Conservation (phyloP, 2,888 invertebrate genomes). For the Acanthosepion esculentum region DNA sequence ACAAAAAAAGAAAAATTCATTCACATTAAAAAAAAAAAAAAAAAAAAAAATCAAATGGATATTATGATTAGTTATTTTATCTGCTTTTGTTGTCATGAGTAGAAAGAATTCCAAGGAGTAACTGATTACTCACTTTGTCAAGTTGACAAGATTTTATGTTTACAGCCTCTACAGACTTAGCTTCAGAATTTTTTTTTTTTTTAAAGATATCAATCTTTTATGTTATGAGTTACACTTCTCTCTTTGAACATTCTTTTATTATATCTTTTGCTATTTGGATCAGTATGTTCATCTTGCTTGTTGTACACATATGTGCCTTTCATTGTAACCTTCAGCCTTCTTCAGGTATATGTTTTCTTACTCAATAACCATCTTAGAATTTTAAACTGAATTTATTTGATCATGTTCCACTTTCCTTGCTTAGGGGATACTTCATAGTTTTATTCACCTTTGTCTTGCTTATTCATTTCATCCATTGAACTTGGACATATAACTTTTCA, state of each 20-base stretch:
- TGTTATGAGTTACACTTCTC: background rate
- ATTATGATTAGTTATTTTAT: background rate
- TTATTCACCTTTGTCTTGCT: too few relatives aligned
- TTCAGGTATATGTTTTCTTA: too few relatives aligned
- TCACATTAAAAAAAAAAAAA: background rate
- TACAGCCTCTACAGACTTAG: background rate
- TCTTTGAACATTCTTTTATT: background rate
- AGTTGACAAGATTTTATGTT: background rate
- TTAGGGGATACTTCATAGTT: too few relatives aligned
- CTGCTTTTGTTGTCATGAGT: background rate
- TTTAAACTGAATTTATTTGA: too few relatives aligned
- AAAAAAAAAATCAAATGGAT: background rate
- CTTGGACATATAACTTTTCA: too few relatives aligned
- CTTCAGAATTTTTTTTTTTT: background rate
- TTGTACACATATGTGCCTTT: too few relatives aligned
- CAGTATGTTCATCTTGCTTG: too few relatives aligned
- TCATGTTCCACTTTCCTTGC: too few relatives aligned
- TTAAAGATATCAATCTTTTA: background rate
- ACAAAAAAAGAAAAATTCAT: constrained; percentile 25
- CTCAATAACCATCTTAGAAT: too few relatives aligned
- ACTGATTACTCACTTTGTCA: background rate
- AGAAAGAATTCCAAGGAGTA: background rate
- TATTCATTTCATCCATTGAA: too few relatives aligned
- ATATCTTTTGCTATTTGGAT: background rate
- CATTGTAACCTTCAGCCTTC: too few relatives aligned